Conservation (phyloP, 2,888 invertebrate genomes). For the Synanthedon tipuliformis region DNA sequence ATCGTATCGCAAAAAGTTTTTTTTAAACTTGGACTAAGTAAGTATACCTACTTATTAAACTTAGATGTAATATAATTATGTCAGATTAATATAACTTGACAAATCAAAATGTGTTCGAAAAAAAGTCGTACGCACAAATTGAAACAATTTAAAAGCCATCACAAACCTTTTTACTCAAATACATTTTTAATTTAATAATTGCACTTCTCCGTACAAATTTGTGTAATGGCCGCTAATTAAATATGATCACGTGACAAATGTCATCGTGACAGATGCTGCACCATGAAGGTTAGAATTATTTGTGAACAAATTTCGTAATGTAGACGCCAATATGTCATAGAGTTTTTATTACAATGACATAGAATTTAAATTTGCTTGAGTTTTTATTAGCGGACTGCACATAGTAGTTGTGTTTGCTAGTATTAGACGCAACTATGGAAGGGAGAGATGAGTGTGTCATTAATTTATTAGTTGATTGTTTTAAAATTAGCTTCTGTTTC, state of each 20-base stretch:
- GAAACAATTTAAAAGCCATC: conserved; percentile 53
- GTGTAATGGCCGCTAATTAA: conserved; percentile 45
- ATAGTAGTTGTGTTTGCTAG: neutral
- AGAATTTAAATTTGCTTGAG: neutral
- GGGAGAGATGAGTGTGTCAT: conserved; percentile 28
- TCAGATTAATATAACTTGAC: neutral
- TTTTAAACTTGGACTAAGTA: too few relatives aligned
- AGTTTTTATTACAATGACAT: too few relatives aligned
- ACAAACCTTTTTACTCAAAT: conserved; percentile 48
- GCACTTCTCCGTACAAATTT: conserved; percentile 32
- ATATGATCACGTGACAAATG: conserved; percentile 64
- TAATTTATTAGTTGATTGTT: conserved; percentile 38
- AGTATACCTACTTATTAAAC: too few relatives aligned
- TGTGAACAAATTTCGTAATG: neutral
- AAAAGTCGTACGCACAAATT: conserved; percentile 13
- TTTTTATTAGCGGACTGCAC: neutral
- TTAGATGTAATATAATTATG: too few relatives aligned
- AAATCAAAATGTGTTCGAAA: conserved; percentile 19
- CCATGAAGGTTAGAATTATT: conserved; percentile 7
- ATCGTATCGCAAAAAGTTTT: too few relatives aligned
- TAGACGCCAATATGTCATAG: too few relatives aligned
- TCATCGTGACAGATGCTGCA: conserved; percentile 54
- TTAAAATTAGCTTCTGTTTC: conserved; percentile 20
- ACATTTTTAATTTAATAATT: conserved; percentile 66
- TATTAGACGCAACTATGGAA: neutral